Base-by-base conservation (phyloP, 2,888 invertebrate species). In the Apamea crenata region DNA sequence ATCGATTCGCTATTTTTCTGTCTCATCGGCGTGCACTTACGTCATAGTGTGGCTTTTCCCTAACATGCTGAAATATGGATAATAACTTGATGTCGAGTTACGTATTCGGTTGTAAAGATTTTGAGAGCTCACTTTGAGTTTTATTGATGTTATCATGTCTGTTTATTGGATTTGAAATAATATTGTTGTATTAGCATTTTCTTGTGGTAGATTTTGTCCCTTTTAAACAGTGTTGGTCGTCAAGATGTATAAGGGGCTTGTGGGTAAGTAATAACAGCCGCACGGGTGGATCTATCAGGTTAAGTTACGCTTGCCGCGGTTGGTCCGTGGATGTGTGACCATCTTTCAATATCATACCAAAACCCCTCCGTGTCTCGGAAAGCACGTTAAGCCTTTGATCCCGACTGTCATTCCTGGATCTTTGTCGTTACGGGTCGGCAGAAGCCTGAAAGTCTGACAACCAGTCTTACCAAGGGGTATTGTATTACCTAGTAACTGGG, bases 1-100 rank as follows among this genome's bases (percentile, higher is more conserved):
- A 84, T 88, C 78, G 80, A 84, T 83, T 77, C 69, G 67, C 69
- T 21, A 86, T 82, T 87, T 82, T 87, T 84, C 82, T 72, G 75
- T 63, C 16, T 69, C 77, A 66, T 74, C 47, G 65, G 10, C 65
- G 79, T 85, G 77, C 79, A 65, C 40, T 80, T 76, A 77, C 78
- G 74, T 80, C 83, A 80, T 74, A 16, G 56, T 73, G 56, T 76
- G 59, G 83, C 68, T 69, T 78, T 78, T 78, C 70, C 40, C 77
- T 65, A 69, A 75, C 40, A 77, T 47, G 71, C 70, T 80, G 66
- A 86, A 87, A 77, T 80, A 82, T 78, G 29, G 36, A 72, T 71
- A 72, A 75, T 80, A 70, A 72, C 74, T 74, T 78, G 56, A 70
- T 66, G 40, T n/a, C 5, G 44, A 65, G 76, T 80, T 72, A 81